phyloP scores from a whole-genome alignment of 1,140 invertebrate species.

The Drosophila baimaii region DNA sequence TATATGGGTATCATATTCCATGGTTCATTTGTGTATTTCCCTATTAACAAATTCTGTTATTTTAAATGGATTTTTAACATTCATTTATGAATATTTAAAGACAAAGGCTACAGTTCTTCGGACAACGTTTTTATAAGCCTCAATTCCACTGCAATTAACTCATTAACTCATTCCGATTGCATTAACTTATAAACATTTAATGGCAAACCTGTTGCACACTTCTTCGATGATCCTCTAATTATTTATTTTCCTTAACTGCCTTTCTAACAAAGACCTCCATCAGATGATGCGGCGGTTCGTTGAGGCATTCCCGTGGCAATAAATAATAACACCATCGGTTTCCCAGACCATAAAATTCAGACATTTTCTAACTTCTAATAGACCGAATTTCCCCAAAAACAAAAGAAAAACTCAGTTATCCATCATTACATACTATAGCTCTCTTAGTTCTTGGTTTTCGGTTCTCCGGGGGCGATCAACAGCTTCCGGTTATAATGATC shows the following conservation, averaged over 20 bases:
- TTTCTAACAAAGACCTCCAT: background rate
- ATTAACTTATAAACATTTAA: constrained; percentile 2
- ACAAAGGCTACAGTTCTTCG: background rate
- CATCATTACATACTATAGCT: constrained; percentile 21
- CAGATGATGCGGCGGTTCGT: background rate
- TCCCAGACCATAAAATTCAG: constrained; percentile 34
- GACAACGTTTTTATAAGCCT: background rate
- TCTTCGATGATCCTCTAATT: constrained; percentile 10
- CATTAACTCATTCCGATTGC: no score
- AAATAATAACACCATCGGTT: constrained; percentile 17
- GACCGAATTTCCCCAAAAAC: constrained; percentile 9
- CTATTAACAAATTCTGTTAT: background rate
- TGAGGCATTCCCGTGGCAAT: constrained; percentile 13
- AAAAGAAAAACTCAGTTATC: constrained; percentile 13
- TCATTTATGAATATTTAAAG: background rate
- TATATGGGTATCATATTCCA: no score
- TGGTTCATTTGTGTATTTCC: background rate
- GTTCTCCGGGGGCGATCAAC: constrained; percentile 27
- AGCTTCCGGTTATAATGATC: constrained; percentile 49
- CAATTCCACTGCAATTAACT: no score
- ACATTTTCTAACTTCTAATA: constrained; percentile 14
- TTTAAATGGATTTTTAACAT: background rate
- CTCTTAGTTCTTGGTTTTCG: background rate
- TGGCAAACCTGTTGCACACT: no score
- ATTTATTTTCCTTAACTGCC: background rate